Evolutionary conservation across 2,113 vertebrate species (phyloP).

Genomic region (Callaeas wilsoni): DNA sequence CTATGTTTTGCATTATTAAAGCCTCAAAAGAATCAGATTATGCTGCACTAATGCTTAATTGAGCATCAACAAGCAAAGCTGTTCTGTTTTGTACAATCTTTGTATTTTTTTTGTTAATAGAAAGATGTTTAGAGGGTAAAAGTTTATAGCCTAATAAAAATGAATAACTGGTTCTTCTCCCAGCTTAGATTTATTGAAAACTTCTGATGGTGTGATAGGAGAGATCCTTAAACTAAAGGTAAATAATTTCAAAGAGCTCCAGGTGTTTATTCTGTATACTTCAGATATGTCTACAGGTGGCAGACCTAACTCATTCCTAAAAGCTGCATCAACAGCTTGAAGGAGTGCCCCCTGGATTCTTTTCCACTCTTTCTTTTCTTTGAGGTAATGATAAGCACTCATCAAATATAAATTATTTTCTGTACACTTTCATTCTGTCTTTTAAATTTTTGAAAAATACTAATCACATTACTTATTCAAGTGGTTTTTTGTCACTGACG

Average conservation of each 20-base stretch:
- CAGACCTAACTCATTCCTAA: background rate
- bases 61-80: background rate
- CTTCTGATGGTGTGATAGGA: background rate
- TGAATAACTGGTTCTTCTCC: background rate
- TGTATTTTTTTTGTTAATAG: background rate
- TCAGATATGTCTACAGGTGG: background rate
- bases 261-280: background rate
- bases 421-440: background rate
- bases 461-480: background rate
- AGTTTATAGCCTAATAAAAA: background rate
- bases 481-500: background rate
- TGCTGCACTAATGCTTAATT: slow-evolving; percentile 1
- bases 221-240: background rate
- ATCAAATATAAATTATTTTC: background rate
- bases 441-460: background rate
- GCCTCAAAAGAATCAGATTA: slow-evolving; percentile 35
- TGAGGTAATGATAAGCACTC: background rate
- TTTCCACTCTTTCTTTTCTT: background rate
- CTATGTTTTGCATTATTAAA: slow-evolving; percentile 57
- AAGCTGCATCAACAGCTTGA: background rate
- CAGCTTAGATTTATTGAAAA: background rate
- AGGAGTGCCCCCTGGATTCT: background rate
- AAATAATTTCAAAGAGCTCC: background rate
- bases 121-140: background rate
- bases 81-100: background rate